Evolutionary conservation across 1,140 invertebrate genomes (phyloP), one percentile per base, ranked within the genome.

Genomic region (Grapholita molesta): DNA sequence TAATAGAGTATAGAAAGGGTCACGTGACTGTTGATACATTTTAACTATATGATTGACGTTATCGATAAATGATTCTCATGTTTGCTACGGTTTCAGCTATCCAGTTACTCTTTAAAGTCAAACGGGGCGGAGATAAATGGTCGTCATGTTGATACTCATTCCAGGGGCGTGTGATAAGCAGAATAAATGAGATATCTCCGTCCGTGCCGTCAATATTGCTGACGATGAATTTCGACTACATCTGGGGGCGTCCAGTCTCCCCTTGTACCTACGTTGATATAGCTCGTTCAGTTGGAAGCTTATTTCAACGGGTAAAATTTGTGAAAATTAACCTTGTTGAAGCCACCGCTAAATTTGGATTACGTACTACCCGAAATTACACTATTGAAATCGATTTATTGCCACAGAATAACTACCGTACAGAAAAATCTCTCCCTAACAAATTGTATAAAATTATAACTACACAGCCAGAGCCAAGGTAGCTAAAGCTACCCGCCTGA

Each of bases 161-260:
- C 55, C 25, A 28, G 24, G 53, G 24, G 53, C 42, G 42, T 30
- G 25, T 61, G 55, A 61, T 61, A 61, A 61, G 55, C 55, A 30
- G 32, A 28, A 28, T 61, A 61, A 61, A 61, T 61, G 55, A 61
- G 55, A 61, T 61, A 61, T 61, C 55, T 61, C 55, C 55, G 55
- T 15, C 55, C 12, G 25, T 61, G 25, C 55, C 42, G 18, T 48
- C 42, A 18, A 48, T 48, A 48, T 7, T 48, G 42, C 42, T 48
- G 55, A 61, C 55, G 18, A 61, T 61, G 25, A 61, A 61, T 61
- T 15, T 28, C 5, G 55, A 25, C 25, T 61, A 25, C 55, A 30
- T 15, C 55, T 15, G 55, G 42, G 42, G 42, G 24, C 15, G 24
- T 28, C 2, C 5, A 57, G 24, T 61, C 55, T 24, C 23, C 24